Evolutionary conservation across 92 coral and sea anemone species (phyloP).

Genomic region (Porites evermanni): DNA sequence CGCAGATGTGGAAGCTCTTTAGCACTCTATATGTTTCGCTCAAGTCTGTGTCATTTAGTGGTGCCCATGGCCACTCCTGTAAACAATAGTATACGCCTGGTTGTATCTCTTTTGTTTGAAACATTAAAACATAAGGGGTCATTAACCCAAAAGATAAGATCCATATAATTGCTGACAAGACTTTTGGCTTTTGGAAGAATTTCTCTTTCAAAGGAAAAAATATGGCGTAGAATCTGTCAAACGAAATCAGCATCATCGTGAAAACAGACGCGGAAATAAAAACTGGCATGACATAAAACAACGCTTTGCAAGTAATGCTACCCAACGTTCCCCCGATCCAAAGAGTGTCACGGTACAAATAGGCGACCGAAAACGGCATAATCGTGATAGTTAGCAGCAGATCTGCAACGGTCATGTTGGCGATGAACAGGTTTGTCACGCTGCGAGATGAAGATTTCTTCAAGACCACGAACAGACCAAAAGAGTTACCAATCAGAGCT

Average conservation of each 20-base stretch:
- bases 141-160: slow-evolving; percentile 32
- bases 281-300: slow-evolving; percentile 39
- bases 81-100: background rate
- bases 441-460: slow-evolving; percentile 38
- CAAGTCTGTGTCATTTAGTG: background rate
- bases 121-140: slow-evolving; percentile 7
- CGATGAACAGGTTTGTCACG: slow-evolving; percentile 46
- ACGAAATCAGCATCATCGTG: slow-evolving; percentile 47
- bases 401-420: slow-evolving; percentile 66
- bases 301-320: slow-evolving; percentile 25
- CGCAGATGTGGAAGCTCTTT: slow-evolving; percentile 29
- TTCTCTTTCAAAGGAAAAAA: slow-evolving; percentile 46
- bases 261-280: slow-evolving; percentile 55
- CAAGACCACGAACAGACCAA: slow-evolving; percentile 45
- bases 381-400: slow-evolving; percentile 39
- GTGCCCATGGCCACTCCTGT: slow-evolving; percentile 42
- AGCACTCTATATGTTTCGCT: slow-evolving; percentile 8
- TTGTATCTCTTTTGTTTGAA: background rate
- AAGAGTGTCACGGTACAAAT: background rate
- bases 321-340: slow-evolving; percentile 53
- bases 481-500: slow-evolving; percentile 50
- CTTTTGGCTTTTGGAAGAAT: slow-evolving; percentile 42
- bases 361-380: slow-evolving; percentile 49
- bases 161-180: slow-evolving; percentile 48
- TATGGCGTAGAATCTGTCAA: slow-evolving; percentile 51